Conservation (phyloP, 1,140 invertebrate genomes). For the Zaprionus gabonicus region DNA sequence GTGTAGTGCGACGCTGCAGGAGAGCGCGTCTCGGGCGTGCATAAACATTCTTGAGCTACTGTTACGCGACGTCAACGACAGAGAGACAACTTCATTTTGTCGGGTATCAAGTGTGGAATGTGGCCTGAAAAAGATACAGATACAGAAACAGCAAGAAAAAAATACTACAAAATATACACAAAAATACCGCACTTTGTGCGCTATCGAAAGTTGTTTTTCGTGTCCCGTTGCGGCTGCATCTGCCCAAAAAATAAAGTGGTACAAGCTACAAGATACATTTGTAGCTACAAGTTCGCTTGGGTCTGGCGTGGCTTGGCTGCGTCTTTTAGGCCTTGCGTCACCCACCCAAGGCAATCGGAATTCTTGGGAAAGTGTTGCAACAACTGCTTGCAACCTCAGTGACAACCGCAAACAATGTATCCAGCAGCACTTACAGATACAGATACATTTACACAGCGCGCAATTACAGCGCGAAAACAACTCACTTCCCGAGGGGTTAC, state of each 20-base stretch:
- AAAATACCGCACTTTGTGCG: constrained; percentile 5
- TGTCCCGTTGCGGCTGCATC: constrained; percentile 45
- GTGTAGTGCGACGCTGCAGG: constrained; percentile 33
- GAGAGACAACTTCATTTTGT: constrained; percentile 65
- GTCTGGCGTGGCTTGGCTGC: not conserved
- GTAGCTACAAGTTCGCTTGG: constrained; percentile 37
- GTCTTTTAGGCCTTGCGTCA: constrained; percentile 33
- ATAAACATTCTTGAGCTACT: constrained; percentile 71
- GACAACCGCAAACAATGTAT: constrained; percentile 63
- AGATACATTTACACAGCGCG: constrained; percentile 14
- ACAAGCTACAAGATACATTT: constrained; percentile 40
- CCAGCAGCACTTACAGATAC: constrained; percentile 12
- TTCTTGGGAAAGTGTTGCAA: constrained; percentile 79
- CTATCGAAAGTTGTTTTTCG: constrained; percentile 78
- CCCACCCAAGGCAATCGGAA: constrained; percentile 44
- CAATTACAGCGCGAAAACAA: constrained; percentile 41
- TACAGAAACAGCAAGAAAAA: constrained; percentile 11
- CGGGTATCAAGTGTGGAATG: constrained; percentile 45
- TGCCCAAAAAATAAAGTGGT: not conserved
- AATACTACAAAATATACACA: constrained; percentile 19
- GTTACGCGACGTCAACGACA: constrained; percentile 46
- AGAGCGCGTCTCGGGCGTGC: constrained; percentile 23
- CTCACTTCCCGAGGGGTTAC: constrained; percentile 30
- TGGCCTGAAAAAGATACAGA: constrained; percentile 15
- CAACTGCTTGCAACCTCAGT: constrained; percentile 47